Evolutionary conservation across 2,797 vertebrate genomes (phyloP).

Genomic region (Pogoniulus pusillus): DNA sequence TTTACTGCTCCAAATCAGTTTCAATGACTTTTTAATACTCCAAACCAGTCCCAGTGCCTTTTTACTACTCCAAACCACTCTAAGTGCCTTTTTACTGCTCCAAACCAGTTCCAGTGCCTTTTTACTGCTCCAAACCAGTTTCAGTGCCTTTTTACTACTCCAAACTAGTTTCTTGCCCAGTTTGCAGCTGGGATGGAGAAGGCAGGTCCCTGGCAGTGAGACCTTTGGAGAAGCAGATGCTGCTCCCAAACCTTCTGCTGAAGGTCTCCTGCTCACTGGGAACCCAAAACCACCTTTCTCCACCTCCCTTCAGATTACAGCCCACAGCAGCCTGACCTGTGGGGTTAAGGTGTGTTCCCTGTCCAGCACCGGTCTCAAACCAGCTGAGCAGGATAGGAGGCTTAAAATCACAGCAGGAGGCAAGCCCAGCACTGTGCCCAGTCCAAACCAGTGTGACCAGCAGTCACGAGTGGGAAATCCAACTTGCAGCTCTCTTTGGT

Average conservation of each 20-base stretch:
- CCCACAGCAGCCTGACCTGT: not conserved
- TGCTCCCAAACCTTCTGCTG: not conserved
- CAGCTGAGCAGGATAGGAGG: conserved; percentile 22
- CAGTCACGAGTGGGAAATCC: not conserved
- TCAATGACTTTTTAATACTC: too few species aligned
- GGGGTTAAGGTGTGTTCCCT: conserved; percentile 20
- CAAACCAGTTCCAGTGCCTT: too few species aligned
- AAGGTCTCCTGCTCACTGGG: not conserved
- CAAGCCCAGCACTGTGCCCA: conserved; percentile 20
- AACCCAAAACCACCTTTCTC: not conserved
- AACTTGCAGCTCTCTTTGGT: not conserved
- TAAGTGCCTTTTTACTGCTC: too few species aligned
- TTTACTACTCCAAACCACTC: too few species aligned
- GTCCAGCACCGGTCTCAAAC: not conserved
- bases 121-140: too few species aligned
- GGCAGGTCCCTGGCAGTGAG: too few species aligned
- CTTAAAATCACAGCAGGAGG: not conserved
- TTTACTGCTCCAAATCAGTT: too few species aligned
- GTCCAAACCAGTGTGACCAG: conserved; percentile 42
- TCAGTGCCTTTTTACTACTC: too few species aligned
- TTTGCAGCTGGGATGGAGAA: too few species aligned
- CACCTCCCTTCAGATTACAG: conserved; percentile 26
- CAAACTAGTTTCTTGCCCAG: too few species aligned
- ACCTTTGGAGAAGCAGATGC: not conserved
- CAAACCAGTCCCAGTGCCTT: too few species aligned